Percentiles rank a stretch among this genome's conserved stretches.
Evolutionary conservation across 1,140 invertebrate genomes (phyloP).

Genomic region (Papilio aristodemus): DNA sequence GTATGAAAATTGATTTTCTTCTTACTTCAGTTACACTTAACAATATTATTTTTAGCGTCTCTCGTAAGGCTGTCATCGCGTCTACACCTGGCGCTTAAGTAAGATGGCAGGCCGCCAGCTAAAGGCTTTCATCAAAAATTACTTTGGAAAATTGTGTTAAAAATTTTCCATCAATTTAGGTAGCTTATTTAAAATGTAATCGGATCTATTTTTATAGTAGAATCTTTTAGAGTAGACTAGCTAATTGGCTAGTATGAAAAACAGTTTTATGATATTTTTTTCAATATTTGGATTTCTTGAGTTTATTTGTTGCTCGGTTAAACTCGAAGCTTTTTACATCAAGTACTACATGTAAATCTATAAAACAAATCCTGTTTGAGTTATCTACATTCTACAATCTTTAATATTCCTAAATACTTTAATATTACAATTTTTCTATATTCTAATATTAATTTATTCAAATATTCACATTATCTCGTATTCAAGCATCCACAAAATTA

Average conservation of each 20-base stretch:
- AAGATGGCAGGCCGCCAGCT: conserved; percentile 24
- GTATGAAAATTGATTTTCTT: conserved; percentile 1
- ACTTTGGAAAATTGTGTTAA: background rate
- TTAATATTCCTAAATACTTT: too few species aligned
- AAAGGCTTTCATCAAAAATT: conserved; percentile 24
- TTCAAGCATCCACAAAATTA: too few species aligned
- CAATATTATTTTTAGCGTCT: conserved; percentile 2
- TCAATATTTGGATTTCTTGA: background rate
- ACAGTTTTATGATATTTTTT: background rate
- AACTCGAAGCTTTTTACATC: too few species aligned
- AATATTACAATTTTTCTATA: too few species aligned
- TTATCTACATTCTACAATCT: too few species aligned
- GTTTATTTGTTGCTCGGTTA: too few species aligned
- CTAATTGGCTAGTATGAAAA: background rate
- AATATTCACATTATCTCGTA: too few species aligned
- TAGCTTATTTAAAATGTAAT: conserved; percentile 15
- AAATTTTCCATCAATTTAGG: conserved; percentile 20
- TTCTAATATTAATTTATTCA: too few species aligned
- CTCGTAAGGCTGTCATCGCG: conserved; percentile 19
- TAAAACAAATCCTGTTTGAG: too few species aligned
- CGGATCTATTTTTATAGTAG: background rate
- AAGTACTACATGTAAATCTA: too few species aligned
- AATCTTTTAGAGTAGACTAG: background rate
- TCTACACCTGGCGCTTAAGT: conserved; percentile 28
- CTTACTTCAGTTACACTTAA: background rate